These are phyloP conservation scores for Bombus difficillimus DNA, from an alignment of 1,140 invertebrate genomes.

Conservation along the genomic window DNA sequence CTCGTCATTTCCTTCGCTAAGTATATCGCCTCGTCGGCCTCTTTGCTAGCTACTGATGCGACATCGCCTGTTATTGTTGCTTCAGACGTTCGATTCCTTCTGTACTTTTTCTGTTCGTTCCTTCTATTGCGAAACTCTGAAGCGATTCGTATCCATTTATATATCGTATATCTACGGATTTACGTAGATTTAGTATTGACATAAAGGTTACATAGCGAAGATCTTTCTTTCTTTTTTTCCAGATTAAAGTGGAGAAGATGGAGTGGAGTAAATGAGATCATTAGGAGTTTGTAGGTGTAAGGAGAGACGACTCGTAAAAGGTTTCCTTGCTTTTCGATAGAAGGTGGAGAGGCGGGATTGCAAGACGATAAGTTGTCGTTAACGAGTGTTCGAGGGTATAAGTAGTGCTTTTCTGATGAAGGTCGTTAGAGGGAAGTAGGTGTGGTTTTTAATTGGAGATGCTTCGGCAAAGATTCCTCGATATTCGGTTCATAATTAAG, in stretches of 20 bases:
- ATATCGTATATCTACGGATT: no score
- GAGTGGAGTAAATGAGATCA: not conserved
- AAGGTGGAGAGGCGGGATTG: not conserved
- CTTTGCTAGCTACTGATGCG: not conserved
- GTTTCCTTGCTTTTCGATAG: not conserved
- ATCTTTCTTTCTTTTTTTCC: not conserved
- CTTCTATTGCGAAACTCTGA: not conserved
- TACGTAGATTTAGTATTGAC: not conserved
- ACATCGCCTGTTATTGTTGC: slow-evolving; percentile 9
- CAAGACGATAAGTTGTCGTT: slow-evolving; percentile 15
- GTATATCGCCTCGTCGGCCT: slow-evolving; percentile 15
- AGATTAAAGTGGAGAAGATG: not conserved
- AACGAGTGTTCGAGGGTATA: slow-evolving; percentile 10
- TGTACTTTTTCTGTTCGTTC: not conserved
- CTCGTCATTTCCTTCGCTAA: slow-evolving; percentile 27
- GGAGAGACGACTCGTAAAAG: not conserved
- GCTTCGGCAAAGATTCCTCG: not conserved
- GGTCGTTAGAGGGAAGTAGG: not conserved
- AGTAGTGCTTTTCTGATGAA: slow-evolving; percentile 12
- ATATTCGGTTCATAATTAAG: not conserved
- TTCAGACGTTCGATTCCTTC: slow-evolving; percentile 2
- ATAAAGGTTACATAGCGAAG: not conserved
- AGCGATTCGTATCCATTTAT: not conserved
- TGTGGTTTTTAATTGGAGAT: slow-evolving; percentile 24
- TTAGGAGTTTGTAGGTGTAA: slow-evolving; percentile 4